Percentiles rank a stretch among this genome's conserved stretches.
Conservation (phyloP, 1,140 invertebrate species). For the Caenorhabditis briggsae region DNA sequence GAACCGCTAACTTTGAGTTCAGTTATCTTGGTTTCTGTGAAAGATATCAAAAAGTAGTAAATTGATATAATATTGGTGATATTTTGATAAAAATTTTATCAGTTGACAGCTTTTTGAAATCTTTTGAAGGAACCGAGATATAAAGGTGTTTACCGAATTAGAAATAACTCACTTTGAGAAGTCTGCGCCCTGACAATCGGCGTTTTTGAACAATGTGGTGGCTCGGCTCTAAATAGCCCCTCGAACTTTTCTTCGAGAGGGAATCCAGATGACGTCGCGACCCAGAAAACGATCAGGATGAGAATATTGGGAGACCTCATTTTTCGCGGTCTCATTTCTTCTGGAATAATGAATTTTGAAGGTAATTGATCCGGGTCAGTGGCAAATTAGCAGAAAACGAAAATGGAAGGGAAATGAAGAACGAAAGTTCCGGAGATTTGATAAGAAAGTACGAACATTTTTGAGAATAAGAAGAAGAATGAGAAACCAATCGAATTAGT, state of each 20-base stretch:
- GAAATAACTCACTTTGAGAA: constrained; percentile 60
- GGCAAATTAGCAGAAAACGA: not conserved
- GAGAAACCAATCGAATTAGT: constrained; percentile 22
- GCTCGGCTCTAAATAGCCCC: constrained; percentile 57
- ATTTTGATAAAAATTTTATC: no score
- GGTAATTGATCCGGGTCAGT: not conserved
- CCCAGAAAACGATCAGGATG: not conserved
- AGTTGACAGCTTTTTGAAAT: no score
- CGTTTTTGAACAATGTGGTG: constrained; percentile 64
- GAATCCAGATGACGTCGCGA: not conserved
- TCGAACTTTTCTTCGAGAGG: constrained; percentile 55
- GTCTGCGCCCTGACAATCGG: constrained; percentile 58
- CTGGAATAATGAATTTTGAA: not conserved
- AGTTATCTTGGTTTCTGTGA: no score
- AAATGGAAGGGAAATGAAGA: not conserved
- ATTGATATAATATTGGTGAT: no score
- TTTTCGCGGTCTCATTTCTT: constrained; percentile 4
- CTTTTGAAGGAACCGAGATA: not conserved
- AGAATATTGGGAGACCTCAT: constrained; percentile 13
- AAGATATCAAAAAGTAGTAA: no score
- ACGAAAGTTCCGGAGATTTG: not conserved
- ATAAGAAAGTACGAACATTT: constrained; percentile 29
- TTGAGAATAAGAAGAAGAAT: not conserved
- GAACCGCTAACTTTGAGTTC: no score
- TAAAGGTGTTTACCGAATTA: no score